These are phyloP conservation scores for Calypte anna DNA, from an alignment of 2,113 vertebrate species.

Conservation along the genomic window DNA sequence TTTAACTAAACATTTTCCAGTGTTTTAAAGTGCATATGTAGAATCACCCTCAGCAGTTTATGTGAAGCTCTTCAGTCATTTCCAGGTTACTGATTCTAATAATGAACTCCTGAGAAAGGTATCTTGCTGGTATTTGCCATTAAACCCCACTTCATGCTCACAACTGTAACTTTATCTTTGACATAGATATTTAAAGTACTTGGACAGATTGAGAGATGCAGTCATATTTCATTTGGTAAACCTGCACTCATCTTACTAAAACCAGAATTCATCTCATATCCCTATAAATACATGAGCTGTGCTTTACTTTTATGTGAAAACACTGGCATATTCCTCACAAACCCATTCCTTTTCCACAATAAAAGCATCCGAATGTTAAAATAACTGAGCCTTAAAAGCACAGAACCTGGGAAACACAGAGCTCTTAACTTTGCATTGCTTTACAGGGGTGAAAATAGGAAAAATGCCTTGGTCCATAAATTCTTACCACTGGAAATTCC, in stretches of 20 bases:
- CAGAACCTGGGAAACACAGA: neutral
- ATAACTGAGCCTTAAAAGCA: neutral
- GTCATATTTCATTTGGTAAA: neutral
- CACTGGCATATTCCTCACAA: neutral
- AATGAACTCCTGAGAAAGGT: neutral
- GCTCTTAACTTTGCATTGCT: neutral
- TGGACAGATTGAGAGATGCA: rapidly evolving
- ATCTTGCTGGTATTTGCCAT: neutral
- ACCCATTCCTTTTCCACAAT: neutral
- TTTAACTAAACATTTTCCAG: neutral
- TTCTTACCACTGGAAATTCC: neutral
- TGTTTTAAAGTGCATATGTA: neutral
- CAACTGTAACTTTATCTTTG: neutral
- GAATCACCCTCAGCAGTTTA: neutral
- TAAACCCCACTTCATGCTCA: neutral
- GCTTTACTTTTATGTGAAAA: neutral
- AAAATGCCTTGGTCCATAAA: neutral
- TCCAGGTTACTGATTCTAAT: neutral
- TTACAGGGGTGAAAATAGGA: neutral
- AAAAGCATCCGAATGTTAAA: neutral
- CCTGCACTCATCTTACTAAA: neutral
- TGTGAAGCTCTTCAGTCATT: neutral
- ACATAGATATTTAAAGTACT: neutral
- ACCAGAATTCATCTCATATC: neutral
- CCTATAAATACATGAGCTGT: neutral